A percentile compares a stretch with the other conserved stretches of the same genome.
Conservation (phyloP, 2,797 vertebrate genomes). For the Bradypodion pumilum region DNA sequence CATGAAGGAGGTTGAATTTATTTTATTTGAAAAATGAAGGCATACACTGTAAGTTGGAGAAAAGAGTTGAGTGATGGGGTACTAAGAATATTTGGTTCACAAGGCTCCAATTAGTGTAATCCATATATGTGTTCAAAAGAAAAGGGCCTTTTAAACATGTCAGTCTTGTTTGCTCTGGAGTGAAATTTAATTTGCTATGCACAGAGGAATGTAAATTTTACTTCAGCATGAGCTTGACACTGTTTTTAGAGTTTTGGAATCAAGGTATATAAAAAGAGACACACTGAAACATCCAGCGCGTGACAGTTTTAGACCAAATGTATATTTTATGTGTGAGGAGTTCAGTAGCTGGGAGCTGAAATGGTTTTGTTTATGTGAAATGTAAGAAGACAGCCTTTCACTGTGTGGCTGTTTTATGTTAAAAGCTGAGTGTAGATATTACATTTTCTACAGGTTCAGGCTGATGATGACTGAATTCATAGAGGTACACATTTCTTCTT, state of each 20-base stretch:
- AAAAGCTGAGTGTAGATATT: background rate
- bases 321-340: slow-evolving; percentile 17
- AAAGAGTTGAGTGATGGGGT: slow-evolving; percentile 10
- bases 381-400: slow-evolving; percentile 20
- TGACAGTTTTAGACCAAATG: slow-evolving; percentile 32
- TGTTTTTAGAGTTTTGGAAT: slow-evolving; percentile 25
- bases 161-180: slow-evolving; percentile 45
- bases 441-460: slow-evolving; percentile 24
- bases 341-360: slow-evolving; percentile 22
- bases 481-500: slow-evolving; percentile 19
- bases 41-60: slow-evolving; percentile 40
- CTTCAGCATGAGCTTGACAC: slow-evolving; percentile 28
- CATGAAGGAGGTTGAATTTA: slow-evolving; percentile 35
- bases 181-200: slow-evolving; percentile 27
- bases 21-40: slow-evolving; percentile 25
- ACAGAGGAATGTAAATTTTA: slow-evolving; percentile 40
- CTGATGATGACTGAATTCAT: background rate
- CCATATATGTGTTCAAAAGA: slow-evolving; percentile 56
- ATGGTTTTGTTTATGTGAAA: slow-evolving; percentile 11
- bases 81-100: slow-evolving; percentile 45
- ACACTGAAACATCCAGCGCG: background rate
- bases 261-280: slow-evolving; percentile 25
- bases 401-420: slow-evolving; percentile 8
- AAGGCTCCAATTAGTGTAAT: slow-evolving; percentile 63
- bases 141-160: slow-evolving; percentile 48